Evolutionary conservation across 2,888 invertebrate species (phyloP).

Genomic region (Branchipolynoe longqiensis): DNA sequence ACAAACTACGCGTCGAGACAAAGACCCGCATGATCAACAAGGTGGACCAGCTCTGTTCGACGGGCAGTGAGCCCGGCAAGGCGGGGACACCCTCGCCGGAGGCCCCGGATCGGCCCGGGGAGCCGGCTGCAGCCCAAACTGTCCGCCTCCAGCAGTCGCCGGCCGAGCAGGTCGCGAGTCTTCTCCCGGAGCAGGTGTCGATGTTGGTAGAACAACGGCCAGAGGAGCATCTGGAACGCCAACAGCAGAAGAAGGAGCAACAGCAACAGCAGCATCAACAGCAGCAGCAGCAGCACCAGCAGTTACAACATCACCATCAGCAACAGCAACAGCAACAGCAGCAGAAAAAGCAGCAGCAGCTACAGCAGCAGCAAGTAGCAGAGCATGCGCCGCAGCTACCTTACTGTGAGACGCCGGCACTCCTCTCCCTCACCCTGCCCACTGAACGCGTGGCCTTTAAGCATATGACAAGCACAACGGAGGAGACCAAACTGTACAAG

Average conservation of each 20-base stretch:
- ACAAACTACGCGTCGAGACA: conserved; percentile 24
- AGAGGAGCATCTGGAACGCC: background rate
- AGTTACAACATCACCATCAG: background rate
- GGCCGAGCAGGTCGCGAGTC: too few relatives aligned
- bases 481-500: background rate
- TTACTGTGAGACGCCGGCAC: background rate
- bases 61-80: too few relatives aligned
- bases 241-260: background rate
- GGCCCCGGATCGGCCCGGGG: too few relatives aligned
- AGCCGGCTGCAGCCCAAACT: too few relatives aligned
- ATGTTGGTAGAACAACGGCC: background rate
- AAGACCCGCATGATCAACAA: conserved; percentile 25
- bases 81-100: too few relatives aligned
- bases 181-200: too few relatives aligned
- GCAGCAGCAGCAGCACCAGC: conserved; percentile 8
- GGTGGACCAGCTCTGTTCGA: background rate
- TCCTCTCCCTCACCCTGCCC: background rate
- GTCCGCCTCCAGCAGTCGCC: too few relatives aligned
- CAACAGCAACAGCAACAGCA: background rate
- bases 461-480: background rate
- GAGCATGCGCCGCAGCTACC: background rate
- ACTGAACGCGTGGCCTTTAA: background rate
- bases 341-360: conserved; percentile 8
- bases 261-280: background rate
- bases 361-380: background rate